Conservation (phyloP, 1,140 invertebrate species). For the Neodiprion lecontei region DNA sequence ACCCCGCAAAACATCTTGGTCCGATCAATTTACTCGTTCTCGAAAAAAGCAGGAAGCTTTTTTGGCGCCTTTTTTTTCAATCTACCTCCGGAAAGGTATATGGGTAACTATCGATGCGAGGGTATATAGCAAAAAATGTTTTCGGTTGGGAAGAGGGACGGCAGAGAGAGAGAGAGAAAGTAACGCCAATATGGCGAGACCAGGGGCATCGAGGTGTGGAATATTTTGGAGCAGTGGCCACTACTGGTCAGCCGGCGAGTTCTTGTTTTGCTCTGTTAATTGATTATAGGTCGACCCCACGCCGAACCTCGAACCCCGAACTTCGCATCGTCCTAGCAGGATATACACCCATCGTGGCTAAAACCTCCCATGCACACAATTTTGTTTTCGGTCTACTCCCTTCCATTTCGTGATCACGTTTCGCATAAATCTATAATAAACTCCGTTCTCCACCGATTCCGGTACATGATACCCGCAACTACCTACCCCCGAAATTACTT, state of each 20-base stretch:
- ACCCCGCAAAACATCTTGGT: too few species aligned
- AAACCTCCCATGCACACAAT: slow-evolving; percentile 34
- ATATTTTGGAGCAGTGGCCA: slow-evolving; percentile 45
- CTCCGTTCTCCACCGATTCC: slow-evolving; percentile 40
- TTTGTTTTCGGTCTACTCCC: slow-evolving; percentile 28
- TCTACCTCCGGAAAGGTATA: too few species aligned
- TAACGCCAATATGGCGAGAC: slow-evolving; percentile 1
- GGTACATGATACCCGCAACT: not conserved
- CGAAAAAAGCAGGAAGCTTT: too few species aligned
- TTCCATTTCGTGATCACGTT: slow-evolving; percentile 27
- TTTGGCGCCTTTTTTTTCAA: too few species aligned
- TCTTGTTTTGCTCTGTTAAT: slow-evolving; percentile 53
- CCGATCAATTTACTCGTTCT: too few species aligned
- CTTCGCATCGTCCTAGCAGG: slow-evolving; percentile 16
- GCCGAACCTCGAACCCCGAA: slow-evolving; percentile 34
- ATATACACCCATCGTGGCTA: slow-evolving; percentile 12
- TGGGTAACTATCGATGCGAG: too few species aligned
- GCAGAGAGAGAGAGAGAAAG: not conserved
- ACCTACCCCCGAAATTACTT: too few species aligned
- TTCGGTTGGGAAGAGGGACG: too few species aligned
- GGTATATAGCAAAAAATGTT: too few species aligned
- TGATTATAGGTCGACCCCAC: slow-evolving; percentile 52
- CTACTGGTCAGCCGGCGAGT: slow-evolving; percentile 38
- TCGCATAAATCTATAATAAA: slow-evolving; percentile 57
- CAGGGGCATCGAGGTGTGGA: slow-evolving; percentile 30